Evolutionary conservation across 2,797 vertebrate genomes (phyloP), one percentile per base, ranked within the genome.

Genomic region (Phoebastria nigripes): DNA sequence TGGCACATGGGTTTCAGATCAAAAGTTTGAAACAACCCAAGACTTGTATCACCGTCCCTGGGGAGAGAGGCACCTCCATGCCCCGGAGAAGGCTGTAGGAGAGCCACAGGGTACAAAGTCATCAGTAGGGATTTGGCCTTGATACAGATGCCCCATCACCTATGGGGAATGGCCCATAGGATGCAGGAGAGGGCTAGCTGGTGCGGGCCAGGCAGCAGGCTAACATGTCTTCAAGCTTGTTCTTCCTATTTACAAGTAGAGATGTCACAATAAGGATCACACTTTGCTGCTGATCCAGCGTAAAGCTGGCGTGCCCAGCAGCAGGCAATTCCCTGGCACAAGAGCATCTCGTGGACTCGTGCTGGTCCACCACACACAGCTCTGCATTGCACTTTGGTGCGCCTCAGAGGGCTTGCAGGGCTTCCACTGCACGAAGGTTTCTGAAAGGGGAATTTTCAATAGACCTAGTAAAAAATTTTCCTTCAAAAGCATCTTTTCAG

Each of bases 331-430:
- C 41, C 41, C 31, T 47, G 19, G 28, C 31, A 62, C 29, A 66
- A 35, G 5, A 72, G 25, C 16, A 56, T 13, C 51, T 55, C 0
- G 0, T 11, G 39, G 22, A 66, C 28, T 49, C 2, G 0, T 9
- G 8, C 19, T 55, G 37, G 37, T 17, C n/a, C 9, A 41, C 7
- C 9, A 17, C 5, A 18, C 7, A 7, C 9, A 26, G 14, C 21
- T 78, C 46, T 62, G 42, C 35, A 35, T 3, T 33, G 22, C 2
- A 2, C 8, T 61, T 56, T 1, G 0, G 28, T 31, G 41, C 3
- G 10, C 26, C n/a, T 54, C 22, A 47, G 37, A 70, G 35, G 41
- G 21, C 55, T 28, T 37, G 33, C 39, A 71, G 49, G 21, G n/a
- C 18, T 47, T 86, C n/a, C 20, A 59, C 21, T 28, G 17, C 42